phyloP scores from a whole-genome alignment of 2,888 invertebrate species.

The Argyra leucocephala region DNA sequence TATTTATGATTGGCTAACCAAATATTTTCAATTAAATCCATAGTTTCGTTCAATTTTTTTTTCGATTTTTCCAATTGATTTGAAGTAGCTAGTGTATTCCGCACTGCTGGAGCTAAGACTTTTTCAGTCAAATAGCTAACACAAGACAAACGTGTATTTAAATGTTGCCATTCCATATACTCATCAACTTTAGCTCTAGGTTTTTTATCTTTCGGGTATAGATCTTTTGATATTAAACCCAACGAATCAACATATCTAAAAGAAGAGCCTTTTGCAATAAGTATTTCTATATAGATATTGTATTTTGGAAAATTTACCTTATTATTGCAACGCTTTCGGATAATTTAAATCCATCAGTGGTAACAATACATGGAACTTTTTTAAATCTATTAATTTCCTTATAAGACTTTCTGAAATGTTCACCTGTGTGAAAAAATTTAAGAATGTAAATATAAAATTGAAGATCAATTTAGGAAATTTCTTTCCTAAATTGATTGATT shows the following conservation, averaged over 20 bases:
- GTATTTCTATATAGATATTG: too few species aligned
- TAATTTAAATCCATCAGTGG: constrained; percentile 55
- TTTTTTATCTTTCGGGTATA: constrained; percentile 53
- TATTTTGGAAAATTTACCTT: too few species aligned
- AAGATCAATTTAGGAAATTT: too few species aligned
- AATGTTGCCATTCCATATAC: constrained; percentile 60
- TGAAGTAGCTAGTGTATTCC: too few species aligned
- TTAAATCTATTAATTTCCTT: constrained; percentile 51
- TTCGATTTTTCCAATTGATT: constrained; percentile 40
- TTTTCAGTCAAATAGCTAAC: constrained; percentile 52
- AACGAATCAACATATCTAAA: constrained; percentile 44
- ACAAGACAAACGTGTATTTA: constrained; percentile 50
- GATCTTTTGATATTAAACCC: constrained; percentile 44
- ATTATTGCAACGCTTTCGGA: constrained; percentile 55
- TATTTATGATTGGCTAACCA: too few species aligned
- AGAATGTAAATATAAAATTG: not conserved
- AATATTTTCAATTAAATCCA: too few species aligned
- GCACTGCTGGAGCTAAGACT: too few species aligned
- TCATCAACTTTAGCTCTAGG: constrained; percentile 54
- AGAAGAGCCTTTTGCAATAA: too few species aligned
- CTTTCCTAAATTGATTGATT: constrained; percentile 56
- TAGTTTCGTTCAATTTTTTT: constrained; percentile 47
- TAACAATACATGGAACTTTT: constrained; percentile 57
- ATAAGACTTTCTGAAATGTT: too few species aligned
- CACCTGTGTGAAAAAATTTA: too few species aligned